Evolutionary conservation across 2,797 vertebrate species (phyloP).

Genomic region (Fistularia commersonii): DNA sequence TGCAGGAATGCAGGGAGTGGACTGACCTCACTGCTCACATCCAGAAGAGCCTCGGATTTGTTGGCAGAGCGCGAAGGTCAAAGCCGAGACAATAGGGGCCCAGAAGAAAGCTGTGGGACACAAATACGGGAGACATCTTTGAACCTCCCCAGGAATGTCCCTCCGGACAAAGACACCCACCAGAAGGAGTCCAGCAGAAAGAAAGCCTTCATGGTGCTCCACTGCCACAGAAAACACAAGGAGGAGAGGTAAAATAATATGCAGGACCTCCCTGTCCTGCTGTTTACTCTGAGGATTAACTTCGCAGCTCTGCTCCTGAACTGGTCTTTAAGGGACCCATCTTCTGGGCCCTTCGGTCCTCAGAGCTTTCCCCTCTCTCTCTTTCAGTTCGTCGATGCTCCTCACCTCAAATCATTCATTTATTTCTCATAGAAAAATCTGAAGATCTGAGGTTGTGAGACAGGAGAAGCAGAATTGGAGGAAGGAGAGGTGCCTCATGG

Average conservation of each 20-base stretch:
- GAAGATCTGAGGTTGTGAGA: too few species aligned
- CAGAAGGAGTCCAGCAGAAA: constrained; percentile 23
- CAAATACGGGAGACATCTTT: constrained; percentile 71
- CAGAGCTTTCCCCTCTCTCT: too few species aligned
- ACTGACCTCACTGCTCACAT: constrained; percentile 52
- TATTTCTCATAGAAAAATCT: too few species aligned
- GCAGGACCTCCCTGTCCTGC: background rate
- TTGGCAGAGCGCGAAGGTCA: constrained; percentile 48
- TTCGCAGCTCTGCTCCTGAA: too few species aligned
- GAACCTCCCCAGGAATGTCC: constrained; percentile 71
- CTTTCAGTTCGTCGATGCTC: too few species aligned
- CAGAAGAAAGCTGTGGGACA: constrained; percentile 72
- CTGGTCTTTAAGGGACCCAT: too few species aligned
- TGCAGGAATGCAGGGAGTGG: constrained; percentile 70
- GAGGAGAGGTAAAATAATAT: background rate
- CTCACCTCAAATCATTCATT: too few species aligned
- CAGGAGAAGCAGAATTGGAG: too few species aligned
- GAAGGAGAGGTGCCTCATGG: too few species aligned
- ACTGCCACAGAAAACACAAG: constrained; percentile 5
- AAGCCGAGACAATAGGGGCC: constrained; percentile 67
- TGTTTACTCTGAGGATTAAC: background rate
- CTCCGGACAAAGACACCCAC: constrained; percentile 69
- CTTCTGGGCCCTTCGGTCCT: too few species aligned
- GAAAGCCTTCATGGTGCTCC: constrained; percentile 42
- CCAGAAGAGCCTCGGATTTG: constrained; percentile 72